phyloP scores from a whole-genome alignment of 2,888 invertebrate species.

The Pilophorus perplexus region DNA sequence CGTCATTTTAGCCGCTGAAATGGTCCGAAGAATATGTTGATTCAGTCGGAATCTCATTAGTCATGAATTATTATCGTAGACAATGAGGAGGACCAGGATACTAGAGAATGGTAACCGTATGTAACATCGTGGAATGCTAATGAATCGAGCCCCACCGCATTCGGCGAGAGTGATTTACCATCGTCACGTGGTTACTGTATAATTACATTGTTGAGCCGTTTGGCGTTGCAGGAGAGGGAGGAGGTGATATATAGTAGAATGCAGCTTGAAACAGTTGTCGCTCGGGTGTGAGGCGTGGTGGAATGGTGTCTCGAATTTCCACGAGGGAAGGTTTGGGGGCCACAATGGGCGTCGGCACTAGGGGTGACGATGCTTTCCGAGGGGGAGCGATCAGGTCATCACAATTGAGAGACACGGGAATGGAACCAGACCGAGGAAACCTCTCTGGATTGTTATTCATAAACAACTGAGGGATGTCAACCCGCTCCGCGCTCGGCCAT shows the following conservation, averaged over 20 bases:
- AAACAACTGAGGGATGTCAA: slow-evolving; percentile 8
- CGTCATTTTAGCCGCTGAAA: too few relatives aligned
- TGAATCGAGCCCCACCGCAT: slow-evolving; percentile 3
- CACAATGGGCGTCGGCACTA: not conserved
- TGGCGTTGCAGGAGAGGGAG: too few relatives aligned
- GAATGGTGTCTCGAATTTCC: not conserved
- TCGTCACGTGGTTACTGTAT: slow-evolving; percentile 28
- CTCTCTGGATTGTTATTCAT: slow-evolving; percentile 18
- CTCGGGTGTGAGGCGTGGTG: not conserved
- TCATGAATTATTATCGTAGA: not conserved
- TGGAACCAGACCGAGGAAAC: not conserved
- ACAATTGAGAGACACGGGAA: too few relatives aligned
- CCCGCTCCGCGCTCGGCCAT: not conserved
- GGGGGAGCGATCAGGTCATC: not conserved
- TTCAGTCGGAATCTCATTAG: not conserved
- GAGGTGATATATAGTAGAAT: slow-evolving; percentile 9
- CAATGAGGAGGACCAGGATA: not conserved
- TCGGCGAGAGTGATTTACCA: slow-evolving; percentile 17
- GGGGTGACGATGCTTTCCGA: not conserved
- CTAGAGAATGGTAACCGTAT: slow-evolving; percentile 3
- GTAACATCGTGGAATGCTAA: slow-evolving; percentile 16
- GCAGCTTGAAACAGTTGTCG: slow-evolving; percentile 18
- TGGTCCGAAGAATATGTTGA: not conserved
- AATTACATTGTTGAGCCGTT: slow-evolving; percentile 27
- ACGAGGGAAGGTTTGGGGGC: not conserved